Base-by-base conservation (phyloP, 2,888 invertebrate genomes). In the Drosophila siamana region DNA sequence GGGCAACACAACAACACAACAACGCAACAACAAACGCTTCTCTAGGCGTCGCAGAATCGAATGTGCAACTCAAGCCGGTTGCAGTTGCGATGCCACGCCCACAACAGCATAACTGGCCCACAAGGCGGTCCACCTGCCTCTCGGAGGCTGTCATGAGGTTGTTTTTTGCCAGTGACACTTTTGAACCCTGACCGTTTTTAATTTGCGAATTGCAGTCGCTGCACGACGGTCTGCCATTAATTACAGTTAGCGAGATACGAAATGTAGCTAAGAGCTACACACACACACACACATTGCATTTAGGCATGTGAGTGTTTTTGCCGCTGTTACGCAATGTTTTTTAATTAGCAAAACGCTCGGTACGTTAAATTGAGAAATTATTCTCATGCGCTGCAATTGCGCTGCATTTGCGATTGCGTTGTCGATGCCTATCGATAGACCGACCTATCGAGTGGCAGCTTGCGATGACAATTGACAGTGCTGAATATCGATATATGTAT, bases 121-220 rank as follows among this genome's bases (percentile, higher is more conserved):
- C 7, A 7, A 15, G 30, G 9, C 47, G 8, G 38, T 52, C 26
- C 62, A 62, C 40, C 71, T 44, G 52, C 33, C 33, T 30, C 9
- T 30, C 30, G 30, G 30, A 30, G n/a, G 33, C 13, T 60, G 69
- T 69, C 63, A 47, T 51, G 63, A 57, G 63, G 48, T 52, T 26
- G 48, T 48, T 6, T 11, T 33, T 54, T 78, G 72, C 61, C 75
- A 65, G 60, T 86, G 83, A 88, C 86, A 79, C 70, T 70, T 70
- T 63, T 87, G 86, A 85, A 83, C 83, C 68, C 80, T 85, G 76
- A 75, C 81, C 85, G 75, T 64, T 70, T 83, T 77, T 73, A 84
- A 70, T 70, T 65, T 57, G 46, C 70, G 63, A 65, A 26, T 60
- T 48, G 72, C 72, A 40, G 54, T 26, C 24, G 55, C 51, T 62